Evolutionary conservation across 1,140 invertebrate genomes (phyloP), one percentile per base, ranked within the genome.

Genomic region (Cecropterus lyciades): DNA sequence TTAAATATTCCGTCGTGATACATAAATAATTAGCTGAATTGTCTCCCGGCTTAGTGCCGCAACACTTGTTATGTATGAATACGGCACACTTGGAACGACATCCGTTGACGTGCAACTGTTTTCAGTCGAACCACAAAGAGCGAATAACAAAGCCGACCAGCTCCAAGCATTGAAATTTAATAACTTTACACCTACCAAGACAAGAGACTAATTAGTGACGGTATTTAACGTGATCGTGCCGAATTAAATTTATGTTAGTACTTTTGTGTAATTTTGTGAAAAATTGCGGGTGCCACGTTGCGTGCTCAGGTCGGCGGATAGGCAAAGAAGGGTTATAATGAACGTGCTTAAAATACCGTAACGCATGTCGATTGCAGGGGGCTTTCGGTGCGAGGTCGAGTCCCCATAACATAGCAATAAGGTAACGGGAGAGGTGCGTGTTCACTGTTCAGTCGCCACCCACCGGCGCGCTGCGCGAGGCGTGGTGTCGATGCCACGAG

Each of bases 321-420:
- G 27, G 60, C 37, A 52, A 52, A 52, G 60, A 63, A 52, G 60
- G 60, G 48, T 43, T 59, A 59, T 67, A 43, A 43, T 27, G 46
- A 67, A 66, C 55, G 65, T 57, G 55, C 59, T 62, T 64, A 42
- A 60, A 65, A 65, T 64, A 78, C 72, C 72, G 74, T 72, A 76
- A 82, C 69, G 72, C 67, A 66, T 43, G 64, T 73, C 71, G 72
- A 78, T 79, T 75, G 75, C 52, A 65, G 73, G 82, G 83, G 82
- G 84, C 87, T 87, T 85, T 82, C 77, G 77, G 66, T 76, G 78
- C 82, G 87, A 86, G 85, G 85, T 86, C 85, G 81, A 80, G 87
- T 84, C 85, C 85, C 86, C 86, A 80, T 87, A 87, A 83, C 84
- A 86, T 86, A 75, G 87, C 85, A 86, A 85, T 88, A 81, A 90